A percentile compares a stretch with the other conserved stretches of the same genome.
These are phyloP conservation scores for Sphaerodactylus townsendi DNA, from an alignment of 2,113 vertebrate species.

Conservation along the genomic window DNA sequence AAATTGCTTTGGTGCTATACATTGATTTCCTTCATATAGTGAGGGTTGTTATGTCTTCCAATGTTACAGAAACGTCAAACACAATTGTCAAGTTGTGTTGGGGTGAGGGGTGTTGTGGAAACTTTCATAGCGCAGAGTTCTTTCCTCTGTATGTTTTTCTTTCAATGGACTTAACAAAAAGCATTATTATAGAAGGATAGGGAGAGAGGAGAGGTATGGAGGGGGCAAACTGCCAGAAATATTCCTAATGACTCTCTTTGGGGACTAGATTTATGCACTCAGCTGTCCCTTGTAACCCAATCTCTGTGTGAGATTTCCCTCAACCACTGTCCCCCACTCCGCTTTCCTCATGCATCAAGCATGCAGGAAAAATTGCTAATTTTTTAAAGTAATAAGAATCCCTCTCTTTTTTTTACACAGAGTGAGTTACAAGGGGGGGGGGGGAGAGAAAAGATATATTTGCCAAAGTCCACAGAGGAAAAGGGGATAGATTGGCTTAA, in stretches of 20 bases:
- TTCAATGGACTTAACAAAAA: constrained; percentile 54
- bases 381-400: constrained; percentile 58
- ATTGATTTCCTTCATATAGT: constrained; percentile 20
- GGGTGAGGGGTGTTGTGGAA: not conserved
- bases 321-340: constrained; percentile 63
- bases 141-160: constrained; percentile 58
- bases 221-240: constrained; percentile 66
- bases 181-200: constrained; percentile 28
- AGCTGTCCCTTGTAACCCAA: constrained; percentile 83
- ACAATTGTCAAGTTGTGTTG: constrained; percentile 30
- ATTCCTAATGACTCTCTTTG: constrained; percentile 70
- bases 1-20: no score
- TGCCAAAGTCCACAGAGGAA: not conserved
- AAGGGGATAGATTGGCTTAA: rapidly evolving
- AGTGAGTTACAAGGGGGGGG: constrained; percentile 36
- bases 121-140: not conserved
- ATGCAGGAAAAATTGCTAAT: constrained; percentile 47
- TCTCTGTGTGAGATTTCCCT: constrained; percentile 76
- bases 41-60: constrained; percentile 26
- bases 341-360: constrained; percentile 72
- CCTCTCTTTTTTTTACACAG: constrained; percentile 58
- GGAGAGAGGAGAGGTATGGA: constrained; percentile 26
- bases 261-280: constrained; percentile 74
- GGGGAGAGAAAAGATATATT: constrained; percentile 22
- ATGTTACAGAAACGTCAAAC: constrained; percentile 26